These are phyloP conservation scores for Zygaena filipendulae DNA, from an alignment of 2,888 invertebrate genomes.

Conservation along the genomic window DNA sequence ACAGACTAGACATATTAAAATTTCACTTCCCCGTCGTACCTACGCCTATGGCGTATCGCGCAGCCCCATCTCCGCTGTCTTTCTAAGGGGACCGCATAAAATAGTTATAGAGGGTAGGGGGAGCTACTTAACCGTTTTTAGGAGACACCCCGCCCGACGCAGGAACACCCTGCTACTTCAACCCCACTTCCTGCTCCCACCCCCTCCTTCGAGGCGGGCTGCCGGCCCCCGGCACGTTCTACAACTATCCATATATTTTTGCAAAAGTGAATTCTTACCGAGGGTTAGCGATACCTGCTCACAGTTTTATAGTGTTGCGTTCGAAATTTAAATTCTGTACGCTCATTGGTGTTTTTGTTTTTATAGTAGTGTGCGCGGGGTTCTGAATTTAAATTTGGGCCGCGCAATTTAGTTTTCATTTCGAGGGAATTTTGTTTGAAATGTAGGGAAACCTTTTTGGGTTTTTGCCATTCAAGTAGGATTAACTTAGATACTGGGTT, in stretches of 20 bases:
- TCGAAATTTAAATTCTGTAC: slow-evolving; percentile 41
- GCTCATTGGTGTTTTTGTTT: slow-evolving; percentile 51
- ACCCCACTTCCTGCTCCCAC: slow-evolving; percentile 56
- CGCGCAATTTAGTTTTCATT: slow-evolving; percentile 64
- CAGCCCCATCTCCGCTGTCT: slow-evolving; percentile 62
- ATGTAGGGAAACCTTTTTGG: slow-evolving; percentile 33
- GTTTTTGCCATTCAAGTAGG: no score
- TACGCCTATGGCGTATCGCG: slow-evolving; percentile 53
- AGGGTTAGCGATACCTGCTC: slow-evolving; percentile 59
- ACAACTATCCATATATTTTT: slow-evolving; percentile 66
- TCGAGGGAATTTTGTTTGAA: slow-evolving; percentile 35
- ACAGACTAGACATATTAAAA: slow-evolving; percentile 62
- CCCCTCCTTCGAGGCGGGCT: slow-evolving; percentile 30
- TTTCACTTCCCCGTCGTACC: slow-evolving; percentile 53
- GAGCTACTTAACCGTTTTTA: slow-evolving; percentile 69
- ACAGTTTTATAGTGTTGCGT: slow-evolving; percentile 40
- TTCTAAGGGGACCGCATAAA: slow-evolving; percentile 68
- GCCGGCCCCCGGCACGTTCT: slow-evolving; percentile 27
- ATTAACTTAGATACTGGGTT: no score
- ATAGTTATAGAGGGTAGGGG: slow-evolving; percentile 65
- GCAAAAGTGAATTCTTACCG: slow-evolving; percentile 58
- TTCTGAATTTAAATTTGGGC: slow-evolving; percentile 55
- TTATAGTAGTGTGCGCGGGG: slow-evolving; percentile 38
- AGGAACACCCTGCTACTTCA: slow-evolving; percentile 53
- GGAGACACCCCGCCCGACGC: slow-evolving; percentile 61